Percentiles rank a stretch among this genome's conserved stretches.
Evolutionary conservation across 2,888 invertebrate genomes (phyloP).

Genomic region (Orchesella flavescens): DNA sequence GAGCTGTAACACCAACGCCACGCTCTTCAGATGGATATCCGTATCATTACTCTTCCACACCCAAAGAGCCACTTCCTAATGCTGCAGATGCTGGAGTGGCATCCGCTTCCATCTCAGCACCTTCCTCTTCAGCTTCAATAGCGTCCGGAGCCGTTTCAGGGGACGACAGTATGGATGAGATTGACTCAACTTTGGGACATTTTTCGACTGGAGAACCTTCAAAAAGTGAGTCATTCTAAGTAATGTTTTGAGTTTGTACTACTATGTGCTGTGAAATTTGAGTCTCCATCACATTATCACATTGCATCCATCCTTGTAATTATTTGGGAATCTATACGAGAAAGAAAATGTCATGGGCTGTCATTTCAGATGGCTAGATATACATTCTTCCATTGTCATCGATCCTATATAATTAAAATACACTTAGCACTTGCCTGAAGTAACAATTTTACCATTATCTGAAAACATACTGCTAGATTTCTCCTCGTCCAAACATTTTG

Average conservation of each 20-base stretch:
- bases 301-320: neutral
- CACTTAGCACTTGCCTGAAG: too few species aligned
- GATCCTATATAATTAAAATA: too few species aligned
- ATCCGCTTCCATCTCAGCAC: conserved; percentile 31
- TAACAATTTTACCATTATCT: too few species aligned
- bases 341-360: too few species aligned
- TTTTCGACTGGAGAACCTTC: conserved; percentile 12
- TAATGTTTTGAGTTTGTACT: neutral
- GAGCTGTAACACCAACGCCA: neutral
- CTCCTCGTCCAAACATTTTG: too few species aligned
- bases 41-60: conserved; percentile 16
- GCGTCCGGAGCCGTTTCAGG: neutral
- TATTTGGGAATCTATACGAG: too few species aligned
- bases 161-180: conserved; percentile 32
- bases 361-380: too few species aligned
- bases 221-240: conserved; percentile 7
- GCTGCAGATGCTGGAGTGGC: conserved; percentile 3
- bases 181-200: conserved; percentile 13
- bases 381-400: too few species aligned
- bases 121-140: conserved; percentile 35
- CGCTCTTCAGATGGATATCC: conserved; percentile 20
- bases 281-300: neutral
- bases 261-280: neutral
- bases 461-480: too few species aligned
- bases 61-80: neutral